A percentile compares a stretch with the other conserved stretches of the same genome.
phyloP scores from a whole-genome alignment of 2,888 invertebrate genomes.

The Digitonthophagus gazella region DNA sequence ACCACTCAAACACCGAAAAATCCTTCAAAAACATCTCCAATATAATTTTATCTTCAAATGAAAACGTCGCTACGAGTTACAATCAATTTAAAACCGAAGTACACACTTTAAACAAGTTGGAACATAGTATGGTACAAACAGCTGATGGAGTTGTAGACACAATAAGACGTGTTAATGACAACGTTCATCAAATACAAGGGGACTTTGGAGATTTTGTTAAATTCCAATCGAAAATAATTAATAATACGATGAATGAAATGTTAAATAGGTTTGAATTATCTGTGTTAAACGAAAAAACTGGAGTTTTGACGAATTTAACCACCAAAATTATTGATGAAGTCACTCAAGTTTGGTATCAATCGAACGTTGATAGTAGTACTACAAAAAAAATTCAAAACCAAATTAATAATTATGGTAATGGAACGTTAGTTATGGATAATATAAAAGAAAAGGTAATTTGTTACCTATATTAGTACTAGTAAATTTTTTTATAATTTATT shows the following conservation, averaged over 20 bases:
- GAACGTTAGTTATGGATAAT: conserved; percentile 73
- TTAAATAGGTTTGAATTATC: conserved; percentile 69
- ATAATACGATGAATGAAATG: conserved; percentile 64
- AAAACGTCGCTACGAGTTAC: conserved; percentile 56
- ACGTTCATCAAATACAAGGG: conserved; percentile 75
- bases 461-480: too few species aligned
- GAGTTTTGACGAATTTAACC: conserved; percentile 71
- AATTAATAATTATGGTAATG: conserved; percentile 77
- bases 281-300: conserved; percentile 70
- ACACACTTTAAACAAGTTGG: conserved; percentile 66
- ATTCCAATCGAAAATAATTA: conserved; percentile 63
- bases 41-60: conserved; percentile 59
- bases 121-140: conserved; percentile 76
- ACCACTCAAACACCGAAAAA: conserved; percentile 38
- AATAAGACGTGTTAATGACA: conserved; percentile 81
- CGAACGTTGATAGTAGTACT: conserved; percentile 70
- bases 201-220: conserved; percentile 72
- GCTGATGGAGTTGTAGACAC: conserved; percentile 82
- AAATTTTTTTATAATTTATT: too few species aligned
- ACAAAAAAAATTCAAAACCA: conserved; percentile 75
- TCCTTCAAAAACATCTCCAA: conserved; percentile 48
- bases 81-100: conserved; percentile 58
- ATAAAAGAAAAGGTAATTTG: conserved; percentile 74
- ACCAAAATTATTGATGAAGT: conserved; percentile 78
- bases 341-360: conserved; percentile 84